These are phyloP conservation scores for Macrochelys suwanniensis DNA, from an alignment of 2,797 vertebrate genomes.

Conservation along the genomic window DNA sequence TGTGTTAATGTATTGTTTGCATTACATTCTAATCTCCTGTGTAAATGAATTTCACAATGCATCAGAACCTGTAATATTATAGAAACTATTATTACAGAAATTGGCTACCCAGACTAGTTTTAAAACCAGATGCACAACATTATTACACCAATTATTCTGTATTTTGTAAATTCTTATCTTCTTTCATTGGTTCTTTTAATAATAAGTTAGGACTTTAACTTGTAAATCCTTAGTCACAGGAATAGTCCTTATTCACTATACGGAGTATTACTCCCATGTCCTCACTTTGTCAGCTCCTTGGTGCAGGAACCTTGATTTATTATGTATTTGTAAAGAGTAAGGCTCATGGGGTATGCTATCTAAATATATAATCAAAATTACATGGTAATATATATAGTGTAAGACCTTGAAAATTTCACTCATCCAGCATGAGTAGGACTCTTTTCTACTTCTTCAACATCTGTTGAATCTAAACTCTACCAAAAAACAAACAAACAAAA, in stretches of 20 bases:
- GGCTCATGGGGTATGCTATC: not conserved
- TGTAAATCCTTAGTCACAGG: not conserved
- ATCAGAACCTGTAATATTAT: not conserved
- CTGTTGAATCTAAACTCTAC: not conserved
- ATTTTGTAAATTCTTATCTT: not conserved
- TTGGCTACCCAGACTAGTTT: not conserved
- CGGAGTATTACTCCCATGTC: not conserved
- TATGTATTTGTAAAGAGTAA: not conserved
- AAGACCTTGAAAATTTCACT: not conserved
- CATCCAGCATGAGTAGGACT: not conserved
- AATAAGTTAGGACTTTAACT: not conserved
- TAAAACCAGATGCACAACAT: not conserved
- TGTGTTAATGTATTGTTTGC: not conserved
- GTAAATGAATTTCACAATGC: not conserved
- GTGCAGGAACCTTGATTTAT: not conserved
- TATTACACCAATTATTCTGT: not conserved
- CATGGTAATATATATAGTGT: not conserved
- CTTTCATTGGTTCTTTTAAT: not conserved
- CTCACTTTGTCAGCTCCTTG: not conserved
- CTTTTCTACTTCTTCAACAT: not conserved
- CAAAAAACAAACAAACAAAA: not conserved
- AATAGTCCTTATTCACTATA: not conserved
- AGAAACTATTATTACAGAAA: not conserved
- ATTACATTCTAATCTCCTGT: too few relatives aligned
- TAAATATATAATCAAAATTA: not conserved